Evolutionary conservation across 1,140 invertebrate genomes (phyloP).

Genomic region (Acarapis woodi): DNA sequence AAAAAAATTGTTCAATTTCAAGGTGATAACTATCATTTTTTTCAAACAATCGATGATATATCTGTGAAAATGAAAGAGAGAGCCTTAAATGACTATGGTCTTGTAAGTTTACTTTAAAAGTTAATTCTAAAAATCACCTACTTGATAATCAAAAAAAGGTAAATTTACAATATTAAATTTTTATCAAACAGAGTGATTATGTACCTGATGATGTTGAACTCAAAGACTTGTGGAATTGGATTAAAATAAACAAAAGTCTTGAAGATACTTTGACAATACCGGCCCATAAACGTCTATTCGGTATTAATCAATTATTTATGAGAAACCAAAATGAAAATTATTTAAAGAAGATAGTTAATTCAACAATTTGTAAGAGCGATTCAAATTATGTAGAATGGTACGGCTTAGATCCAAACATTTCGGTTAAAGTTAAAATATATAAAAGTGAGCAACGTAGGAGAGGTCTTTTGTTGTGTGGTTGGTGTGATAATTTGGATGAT

Average conservation of each 20-base stretch:
- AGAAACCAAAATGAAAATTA: not conserved
- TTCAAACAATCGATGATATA: constrained; percentile 29
- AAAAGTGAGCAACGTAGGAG: constrained; percentile 2
- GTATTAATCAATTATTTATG: not conserved
- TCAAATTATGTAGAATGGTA: not conserved
- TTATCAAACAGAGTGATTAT: not conserved
- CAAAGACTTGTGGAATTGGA: not conserved
- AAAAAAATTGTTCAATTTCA: constrained; percentile 30
- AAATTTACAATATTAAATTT: not conserved
- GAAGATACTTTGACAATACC: not conserved
- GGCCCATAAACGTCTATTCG: not conserved
- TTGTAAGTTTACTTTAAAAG: constrained; percentile 19
- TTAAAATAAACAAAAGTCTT: not conserved
- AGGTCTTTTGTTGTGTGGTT: not conserved
- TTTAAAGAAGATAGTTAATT: not conserved
- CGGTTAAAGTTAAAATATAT: not conserved
- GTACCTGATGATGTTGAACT: constrained; percentile 1
- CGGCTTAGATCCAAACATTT: not conserved
- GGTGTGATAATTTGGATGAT: not conserved
- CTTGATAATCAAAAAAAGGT: too few relatives aligned
- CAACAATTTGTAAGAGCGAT: not conserved
- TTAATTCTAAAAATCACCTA: too few relatives aligned
- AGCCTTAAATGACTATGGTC: constrained; percentile 40
- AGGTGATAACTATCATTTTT: constrained; percentile 20
- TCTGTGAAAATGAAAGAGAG: constrained; percentile 35